Evolutionary conservation across 2,797 vertebrate genomes (phyloP), one percentile per base, ranked within the genome.

Genomic region (Falco biarmicus): DNA sequence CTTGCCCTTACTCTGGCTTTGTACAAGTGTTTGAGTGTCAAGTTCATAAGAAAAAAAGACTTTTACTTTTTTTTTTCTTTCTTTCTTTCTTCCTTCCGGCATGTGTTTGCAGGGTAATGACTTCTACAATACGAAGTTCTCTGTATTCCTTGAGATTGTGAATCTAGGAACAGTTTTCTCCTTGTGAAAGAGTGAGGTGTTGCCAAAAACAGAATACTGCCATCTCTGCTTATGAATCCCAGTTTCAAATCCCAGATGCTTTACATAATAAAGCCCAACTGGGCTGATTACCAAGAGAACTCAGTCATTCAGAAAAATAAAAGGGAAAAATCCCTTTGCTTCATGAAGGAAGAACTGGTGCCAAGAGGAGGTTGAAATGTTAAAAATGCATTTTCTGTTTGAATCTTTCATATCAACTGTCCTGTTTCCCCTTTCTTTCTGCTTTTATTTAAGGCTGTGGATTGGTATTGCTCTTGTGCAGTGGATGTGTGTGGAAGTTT

Each of bases 201-300:
- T 96, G 96, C 96, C 94, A 96, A 79, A 96, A 89, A 5, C 48
- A 87, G 96, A 96, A 95, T 95, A 80, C 93, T 96, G 95, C 94
- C 96, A 96, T 96, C 86, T 95, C 96, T 93, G 93, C 96, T 96
- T 97, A 97, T 97, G 96, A 97, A 96, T 96, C 94, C 88, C 71
- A 95, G 96, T 97, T 96, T 97, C 88, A 96, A 96, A 97, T 95
- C 94, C 96, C 61, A 92, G 90, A 96, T 96, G 90, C 92, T 96
- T 97, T 97, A 95, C 96, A 96, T 97, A 96, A 96, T 96, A 96
- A 97, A 96, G 95, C 92, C 96, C 68, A 94, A 87, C 95, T 94
- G 96, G 96, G 96, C 96, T 94, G 86, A 96, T 94, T 89, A 93
- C 96, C 96, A 96, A 96, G 68, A 96, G 93, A 78, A 75, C 96